phyloP scores from a whole-genome alignment of 2,113 vertebrate species.

The Bombycilla garrulus region DNA sequence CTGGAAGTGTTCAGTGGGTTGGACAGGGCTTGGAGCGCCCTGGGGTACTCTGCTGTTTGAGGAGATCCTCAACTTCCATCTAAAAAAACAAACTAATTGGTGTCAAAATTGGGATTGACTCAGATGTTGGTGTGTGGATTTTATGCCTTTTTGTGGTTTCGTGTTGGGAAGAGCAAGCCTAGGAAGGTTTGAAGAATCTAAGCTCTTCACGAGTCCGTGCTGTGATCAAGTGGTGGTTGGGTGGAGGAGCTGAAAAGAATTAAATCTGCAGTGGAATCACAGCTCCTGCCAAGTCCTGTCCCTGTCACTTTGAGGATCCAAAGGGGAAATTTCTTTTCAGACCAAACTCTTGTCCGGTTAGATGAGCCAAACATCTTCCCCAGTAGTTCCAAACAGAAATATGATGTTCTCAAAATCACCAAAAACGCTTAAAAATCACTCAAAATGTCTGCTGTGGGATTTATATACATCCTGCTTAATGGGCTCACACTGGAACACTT shows the following conservation, averaged over 20 bases:
- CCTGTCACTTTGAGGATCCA: background rate
- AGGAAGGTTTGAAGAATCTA: background rate
- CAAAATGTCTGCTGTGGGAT: background rate
- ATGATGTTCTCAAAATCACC: background rate
- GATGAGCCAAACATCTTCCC: background rate
- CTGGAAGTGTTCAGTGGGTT: rapidly evolving
- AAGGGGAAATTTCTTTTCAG: background rate
- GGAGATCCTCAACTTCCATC: too few relatives aligned
- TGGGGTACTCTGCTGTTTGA: background rate
- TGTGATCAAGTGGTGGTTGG: background rate
- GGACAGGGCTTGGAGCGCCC: background rate
- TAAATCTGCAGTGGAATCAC: background rate
- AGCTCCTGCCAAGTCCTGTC: background rate
- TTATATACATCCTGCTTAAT: conserved; percentile 2
- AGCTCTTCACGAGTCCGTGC: background rate
- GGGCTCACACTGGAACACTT: background rate
- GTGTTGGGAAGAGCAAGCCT: background rate
- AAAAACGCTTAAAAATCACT: background rate
- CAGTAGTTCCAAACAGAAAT: background rate
- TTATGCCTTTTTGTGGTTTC: background rate
- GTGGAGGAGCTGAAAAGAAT: background rate
- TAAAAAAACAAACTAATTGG: background rate
- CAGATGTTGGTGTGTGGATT: background rate
- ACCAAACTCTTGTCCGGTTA: background rate
- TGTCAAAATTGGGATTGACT: background rate